These are phyloP conservation scores for Meiosimyza decipiens DNA, from an alignment of 2,888 invertebrate species.

Conservation along the genomic window DNA sequence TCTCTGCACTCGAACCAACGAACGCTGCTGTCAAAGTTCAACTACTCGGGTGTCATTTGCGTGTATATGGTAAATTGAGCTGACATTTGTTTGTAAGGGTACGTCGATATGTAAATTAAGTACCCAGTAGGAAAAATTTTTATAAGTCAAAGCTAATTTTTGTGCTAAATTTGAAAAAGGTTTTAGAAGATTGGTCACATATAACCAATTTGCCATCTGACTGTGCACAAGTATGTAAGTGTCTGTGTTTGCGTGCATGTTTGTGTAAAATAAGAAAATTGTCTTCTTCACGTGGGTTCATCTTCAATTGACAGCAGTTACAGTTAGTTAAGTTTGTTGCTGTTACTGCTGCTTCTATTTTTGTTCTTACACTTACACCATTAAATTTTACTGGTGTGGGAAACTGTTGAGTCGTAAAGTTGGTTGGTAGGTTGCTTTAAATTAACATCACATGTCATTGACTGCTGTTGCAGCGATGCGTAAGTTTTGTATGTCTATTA, in stretches of 20 bases:
- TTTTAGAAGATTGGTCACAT: background rate
- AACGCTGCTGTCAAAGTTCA: constrained; percentile 26
- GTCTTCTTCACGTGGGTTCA: constrained; percentile 27
- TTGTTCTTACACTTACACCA: too few species aligned
- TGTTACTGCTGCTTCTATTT: too few species aligned
- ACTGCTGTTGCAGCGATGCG: too few species aligned
- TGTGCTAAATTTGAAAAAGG: background rate
- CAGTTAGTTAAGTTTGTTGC: constrained; percentile 57
- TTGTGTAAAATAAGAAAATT: constrained; percentile 9
- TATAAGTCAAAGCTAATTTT: too few species aligned
- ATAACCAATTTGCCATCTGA: too few species aligned
- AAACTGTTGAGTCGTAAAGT: too few species aligned
- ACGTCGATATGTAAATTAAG: background rate
- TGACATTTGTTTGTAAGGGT: constrained; percentile 13
- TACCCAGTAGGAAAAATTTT: too few species aligned
- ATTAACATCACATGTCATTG: too few species aligned
- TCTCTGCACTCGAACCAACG: background rate
- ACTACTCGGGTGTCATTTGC: constrained; percentile 32
- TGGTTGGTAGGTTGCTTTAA: too few species aligned
- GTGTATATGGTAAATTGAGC: constrained; percentile 32
- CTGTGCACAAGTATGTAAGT: background rate
- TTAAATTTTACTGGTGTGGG: too few species aligned
- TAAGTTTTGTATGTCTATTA: too few species aligned
- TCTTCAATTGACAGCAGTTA: constrained; percentile 60
- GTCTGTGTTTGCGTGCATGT: background rate